Evolutionary conservation across 2,113 vertebrate genomes (phyloP).

Genomic region (Galbula dea): DNA sequence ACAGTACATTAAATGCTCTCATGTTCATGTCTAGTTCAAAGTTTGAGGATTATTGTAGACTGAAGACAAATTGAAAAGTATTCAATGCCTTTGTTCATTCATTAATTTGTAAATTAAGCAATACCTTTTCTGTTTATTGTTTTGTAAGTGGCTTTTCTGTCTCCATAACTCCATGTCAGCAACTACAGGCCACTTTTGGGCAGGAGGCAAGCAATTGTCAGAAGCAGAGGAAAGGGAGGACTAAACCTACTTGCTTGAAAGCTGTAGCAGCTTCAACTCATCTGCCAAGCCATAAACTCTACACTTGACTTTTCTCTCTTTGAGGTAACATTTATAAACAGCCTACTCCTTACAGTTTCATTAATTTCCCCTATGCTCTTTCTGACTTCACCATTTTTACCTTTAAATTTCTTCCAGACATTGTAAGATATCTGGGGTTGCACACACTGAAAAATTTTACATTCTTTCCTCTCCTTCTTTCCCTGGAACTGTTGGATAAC

Average conservation of each 20-base stretch:
- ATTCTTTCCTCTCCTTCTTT: background rate
- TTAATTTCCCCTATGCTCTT: background rate
- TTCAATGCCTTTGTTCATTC: background rate
- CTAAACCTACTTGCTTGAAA: background rate
- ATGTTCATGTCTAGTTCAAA: background rate
- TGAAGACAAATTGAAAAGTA: background rate
- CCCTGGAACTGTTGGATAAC: background rate
- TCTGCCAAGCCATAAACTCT: background rate
- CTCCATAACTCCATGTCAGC: background rate
- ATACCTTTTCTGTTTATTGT: background rate
- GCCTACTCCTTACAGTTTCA: background rate
- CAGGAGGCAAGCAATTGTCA: background rate
- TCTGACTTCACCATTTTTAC: background rate
- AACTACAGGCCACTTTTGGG: background rate
- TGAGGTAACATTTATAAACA: background rate
- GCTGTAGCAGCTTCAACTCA: background rate
- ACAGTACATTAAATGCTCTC: background rate
- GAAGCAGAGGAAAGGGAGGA: background rate
- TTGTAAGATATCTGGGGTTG: background rate
- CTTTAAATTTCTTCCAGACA: background rate
- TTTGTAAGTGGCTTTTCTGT: background rate
- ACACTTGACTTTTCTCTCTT: background rate
- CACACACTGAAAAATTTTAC: background rate
- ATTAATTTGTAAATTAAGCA: background rate
- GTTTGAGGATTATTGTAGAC: background rate